Evolutionary conservation across 2,797 vertebrate genomes (phyloP).

Genomic region (Chiloscyllium punctatum): DNA sequence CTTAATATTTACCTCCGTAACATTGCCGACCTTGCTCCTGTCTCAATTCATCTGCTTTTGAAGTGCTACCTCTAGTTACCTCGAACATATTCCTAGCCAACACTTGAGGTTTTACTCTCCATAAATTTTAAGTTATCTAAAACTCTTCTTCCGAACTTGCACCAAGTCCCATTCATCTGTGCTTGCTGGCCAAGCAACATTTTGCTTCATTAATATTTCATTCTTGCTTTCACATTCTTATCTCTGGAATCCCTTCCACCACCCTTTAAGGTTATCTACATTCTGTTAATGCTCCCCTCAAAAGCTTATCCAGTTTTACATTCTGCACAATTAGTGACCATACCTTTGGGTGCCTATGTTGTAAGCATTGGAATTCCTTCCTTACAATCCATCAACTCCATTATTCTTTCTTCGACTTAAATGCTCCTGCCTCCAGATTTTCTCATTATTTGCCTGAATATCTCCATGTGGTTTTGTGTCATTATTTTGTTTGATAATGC

Average conservation of each 20-base stretch:
- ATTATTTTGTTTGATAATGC: not conserved
- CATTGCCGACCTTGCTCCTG: no score
- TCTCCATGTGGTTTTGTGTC: not conserved
- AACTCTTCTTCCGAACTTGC: not conserved
- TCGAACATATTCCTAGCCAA: no score
- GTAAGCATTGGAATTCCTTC: not conserved
- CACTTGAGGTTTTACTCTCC: no score
- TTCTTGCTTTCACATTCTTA: not conserved
- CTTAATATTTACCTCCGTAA: no score
- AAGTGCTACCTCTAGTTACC: no score
- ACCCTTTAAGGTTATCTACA: not conserved
- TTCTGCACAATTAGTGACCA: not conserved
- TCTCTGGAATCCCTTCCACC: not conserved
- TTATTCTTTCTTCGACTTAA: not conserved
- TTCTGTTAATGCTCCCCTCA: not conserved
- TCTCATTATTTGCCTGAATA: not conserved
- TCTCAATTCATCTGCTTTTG: no score
- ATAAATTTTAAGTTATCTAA: not conserved
- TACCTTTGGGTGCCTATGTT: not conserved
- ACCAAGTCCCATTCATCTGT: not conserved
- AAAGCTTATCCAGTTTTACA: not conserved
- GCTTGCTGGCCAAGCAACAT: not conserved
- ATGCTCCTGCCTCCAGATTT: not conserved
- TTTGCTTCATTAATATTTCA: not conserved
- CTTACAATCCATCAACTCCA: not conserved